phyloP scores from a whole-genome alignment of 2,113 vertebrate genomes.

The Tetraodon nigroviridis region DNA sequence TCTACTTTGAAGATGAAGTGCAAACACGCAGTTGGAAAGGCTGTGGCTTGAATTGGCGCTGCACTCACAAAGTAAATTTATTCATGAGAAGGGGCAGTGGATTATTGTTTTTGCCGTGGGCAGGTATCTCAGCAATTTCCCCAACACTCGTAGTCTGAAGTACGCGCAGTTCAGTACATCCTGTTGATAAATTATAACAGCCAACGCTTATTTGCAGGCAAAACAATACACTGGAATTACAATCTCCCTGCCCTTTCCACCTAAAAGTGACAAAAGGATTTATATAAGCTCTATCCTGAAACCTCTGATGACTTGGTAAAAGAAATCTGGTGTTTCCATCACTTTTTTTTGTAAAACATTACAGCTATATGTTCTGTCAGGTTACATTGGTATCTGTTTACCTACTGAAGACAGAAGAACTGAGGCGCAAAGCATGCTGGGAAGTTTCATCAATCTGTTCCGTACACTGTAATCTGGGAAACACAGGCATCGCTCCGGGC shows the following conservation, averaged over 20 bases:
- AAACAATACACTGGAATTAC: conserved; percentile 9
- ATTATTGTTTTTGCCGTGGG: conserved; percentile 44
- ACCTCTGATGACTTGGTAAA: too few species aligned
- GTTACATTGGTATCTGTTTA: too few species aligned
- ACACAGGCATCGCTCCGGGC: too few species aligned
- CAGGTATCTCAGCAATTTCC: conserved; percentile 16
- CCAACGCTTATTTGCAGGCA: conserved; percentile 15
- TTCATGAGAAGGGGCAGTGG: conserved; percentile 51
- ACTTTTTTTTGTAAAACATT: too few species aligned
- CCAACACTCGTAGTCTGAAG: conserved; percentile 21
- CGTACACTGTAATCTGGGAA: too few species aligned
- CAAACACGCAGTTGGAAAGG: conserved; percentile 6
- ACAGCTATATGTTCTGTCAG: too few species aligned
- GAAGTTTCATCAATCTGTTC: too few species aligned
- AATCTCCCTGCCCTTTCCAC: not conserved
- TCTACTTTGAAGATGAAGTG: conserved; percentile 2
- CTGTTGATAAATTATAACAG: conserved; percentile 9
- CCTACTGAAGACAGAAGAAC: too few species aligned
- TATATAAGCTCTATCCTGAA: too few species aligned
- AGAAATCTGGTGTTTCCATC: too few species aligned
- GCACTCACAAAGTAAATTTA: conserved; percentile 45
- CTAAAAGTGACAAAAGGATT: too few species aligned
- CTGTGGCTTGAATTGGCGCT: conserved; percentile 17
- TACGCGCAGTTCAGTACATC: conserved; percentile 9
- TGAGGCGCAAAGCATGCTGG: too few species aligned